Evolutionary conservation across 1,140 invertebrate genomes (phyloP).

Genomic region (Camponotus vicinus): DNA sequence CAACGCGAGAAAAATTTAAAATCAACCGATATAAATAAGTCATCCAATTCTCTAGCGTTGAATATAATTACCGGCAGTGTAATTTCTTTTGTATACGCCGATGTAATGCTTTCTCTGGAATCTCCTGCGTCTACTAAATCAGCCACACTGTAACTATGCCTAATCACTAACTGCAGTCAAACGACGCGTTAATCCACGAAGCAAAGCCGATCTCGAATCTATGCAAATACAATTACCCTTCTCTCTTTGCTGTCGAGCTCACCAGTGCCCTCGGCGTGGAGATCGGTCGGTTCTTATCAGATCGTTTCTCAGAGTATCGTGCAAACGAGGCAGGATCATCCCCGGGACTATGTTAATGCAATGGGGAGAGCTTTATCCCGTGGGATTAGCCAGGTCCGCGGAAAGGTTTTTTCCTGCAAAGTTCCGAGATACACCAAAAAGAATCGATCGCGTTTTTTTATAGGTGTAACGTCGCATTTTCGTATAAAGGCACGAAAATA

Average conservation of each 20-base stretch:
- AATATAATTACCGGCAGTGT: not conserved
- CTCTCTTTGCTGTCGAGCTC: conserved; percentile 69
- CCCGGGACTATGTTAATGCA: conserved; percentile 80
- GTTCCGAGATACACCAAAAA: conserved; percentile 16
- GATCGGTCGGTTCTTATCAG: conserved; percentile 80
- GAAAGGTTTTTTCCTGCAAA: conserved; percentile 29
- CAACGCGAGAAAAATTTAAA: not conserved
- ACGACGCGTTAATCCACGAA: conserved; percentile 77
- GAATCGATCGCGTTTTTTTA: conserved; percentile 22
- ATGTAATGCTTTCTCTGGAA: conserved; percentile 18
- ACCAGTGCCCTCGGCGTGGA: conserved; percentile 61
- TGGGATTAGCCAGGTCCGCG: conserved; percentile 70
- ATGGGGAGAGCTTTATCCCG: conserved; percentile 76
- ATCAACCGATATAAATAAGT: not conserved
- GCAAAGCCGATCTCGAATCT: conserved; percentile 81
- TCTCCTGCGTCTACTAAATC: conserved; percentile 45
- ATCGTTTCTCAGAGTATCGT: conserved; percentile 81
- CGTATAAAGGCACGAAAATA: not conserved
- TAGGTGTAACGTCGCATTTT: not conserved
- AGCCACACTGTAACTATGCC: conserved; percentile 65
- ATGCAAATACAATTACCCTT: conserved; percentile 82
- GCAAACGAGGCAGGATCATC: conserved; percentile 82
- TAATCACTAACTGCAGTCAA: conserved; percentile 77
- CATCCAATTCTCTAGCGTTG: not conserved
- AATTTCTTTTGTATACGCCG: conserved; percentile 39